Conservation (phyloP, 2,888 invertebrate species). For the Heliconius ismenius region DNA sequence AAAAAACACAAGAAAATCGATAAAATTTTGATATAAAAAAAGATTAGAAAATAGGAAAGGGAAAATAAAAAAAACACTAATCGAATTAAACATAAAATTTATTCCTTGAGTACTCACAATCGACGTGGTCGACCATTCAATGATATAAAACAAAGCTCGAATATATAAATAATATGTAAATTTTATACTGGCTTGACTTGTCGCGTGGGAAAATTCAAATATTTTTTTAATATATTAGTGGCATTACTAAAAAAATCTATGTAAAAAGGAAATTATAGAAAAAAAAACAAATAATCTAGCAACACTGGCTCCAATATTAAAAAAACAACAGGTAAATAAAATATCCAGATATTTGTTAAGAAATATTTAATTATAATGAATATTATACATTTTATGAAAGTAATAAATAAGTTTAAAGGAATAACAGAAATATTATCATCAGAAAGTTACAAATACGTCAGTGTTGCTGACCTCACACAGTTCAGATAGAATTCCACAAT, state of each 20-base stretch:
- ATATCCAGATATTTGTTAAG: conserved; percentile 21
- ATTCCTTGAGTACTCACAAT: conserved; percentile 80
- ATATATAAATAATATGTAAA: conserved; percentile 73
- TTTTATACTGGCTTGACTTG: conserved; percentile 51
- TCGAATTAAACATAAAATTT: conserved; percentile 82
- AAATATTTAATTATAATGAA: conserved; percentile 30
- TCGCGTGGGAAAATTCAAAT: conserved; percentile 35
- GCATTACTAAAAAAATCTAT: conserved; percentile 10
- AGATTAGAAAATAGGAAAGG: background rate
- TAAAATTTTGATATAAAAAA: background rate
- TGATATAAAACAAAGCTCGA: conserved; percentile 74
- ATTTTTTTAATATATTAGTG: conserved; percentile 5
- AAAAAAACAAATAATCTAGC: conserved; percentile 9
- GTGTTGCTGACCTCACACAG: conserved; percentile 24
- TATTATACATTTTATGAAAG: conserved; percentile 30
- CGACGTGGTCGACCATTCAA: conserved; percentile 64
- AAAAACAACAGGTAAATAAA: conserved; percentile 23
- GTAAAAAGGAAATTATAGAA: background rate
- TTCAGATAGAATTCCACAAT: conserved; percentile 18
- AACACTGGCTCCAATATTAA: conserved; percentile 10
- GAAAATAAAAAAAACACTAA: conserved; percentile 50
- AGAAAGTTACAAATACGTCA: conserved; percentile 23
- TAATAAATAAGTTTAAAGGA: conserved; percentile 30
- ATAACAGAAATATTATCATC: conserved; percentile 26
- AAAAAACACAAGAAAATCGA: background rate